These are phyloP conservation scores for Agonum fuliginosum DNA, from an alignment of 2,888 invertebrate genomes.

Conservation along the genomic window DNA sequence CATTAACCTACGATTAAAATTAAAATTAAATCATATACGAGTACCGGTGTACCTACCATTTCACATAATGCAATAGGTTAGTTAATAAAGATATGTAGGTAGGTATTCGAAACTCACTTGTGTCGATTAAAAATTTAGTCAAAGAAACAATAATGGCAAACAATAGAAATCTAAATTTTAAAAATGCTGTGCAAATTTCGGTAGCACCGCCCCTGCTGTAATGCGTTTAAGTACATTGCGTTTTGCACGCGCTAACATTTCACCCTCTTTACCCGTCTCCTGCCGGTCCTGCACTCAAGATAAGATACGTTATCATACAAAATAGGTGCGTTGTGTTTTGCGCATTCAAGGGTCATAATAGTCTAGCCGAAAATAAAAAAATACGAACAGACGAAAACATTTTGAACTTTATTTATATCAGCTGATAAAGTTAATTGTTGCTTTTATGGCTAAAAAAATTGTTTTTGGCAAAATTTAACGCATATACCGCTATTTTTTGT, in stretches of 20 bases:
- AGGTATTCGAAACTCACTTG: too few species aligned
- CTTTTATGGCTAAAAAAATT: slow-evolving; percentile 25
- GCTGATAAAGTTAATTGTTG: slow-evolving; percentile 31
- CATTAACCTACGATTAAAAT: too few species aligned
- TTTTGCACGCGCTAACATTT: slow-evolving; percentile 13
- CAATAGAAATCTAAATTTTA: too few species aligned
- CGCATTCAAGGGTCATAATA: slow-evolving; percentile 32
- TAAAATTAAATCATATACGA: too few species aligned
- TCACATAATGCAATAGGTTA: too few species aligned
- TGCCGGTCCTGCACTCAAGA: slow-evolving; percentile 31
- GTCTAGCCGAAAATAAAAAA: slow-evolving; percentile 43
- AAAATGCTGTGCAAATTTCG: not conserved
- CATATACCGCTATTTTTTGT: not conserved
- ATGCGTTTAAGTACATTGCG: slow-evolving; percentile 15
- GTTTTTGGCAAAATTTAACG: slow-evolving; percentile 7
- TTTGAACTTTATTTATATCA: slow-evolving; percentile 36
- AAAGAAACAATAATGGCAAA: too few species aligned
- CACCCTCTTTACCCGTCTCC: not conserved
- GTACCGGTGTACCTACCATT: too few species aligned
- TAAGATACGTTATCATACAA: slow-evolving; percentile 39
- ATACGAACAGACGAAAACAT: slow-evolving; percentile 34
- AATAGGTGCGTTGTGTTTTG: slow-evolving; percentile 34
- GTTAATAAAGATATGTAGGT: too few species aligned
- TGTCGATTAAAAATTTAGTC: too few species aligned
- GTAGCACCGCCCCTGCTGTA: not conserved